Conservation (phyloP, 2,113 vertebrate species). For the Poeciliopsis prolifica region DNA sequence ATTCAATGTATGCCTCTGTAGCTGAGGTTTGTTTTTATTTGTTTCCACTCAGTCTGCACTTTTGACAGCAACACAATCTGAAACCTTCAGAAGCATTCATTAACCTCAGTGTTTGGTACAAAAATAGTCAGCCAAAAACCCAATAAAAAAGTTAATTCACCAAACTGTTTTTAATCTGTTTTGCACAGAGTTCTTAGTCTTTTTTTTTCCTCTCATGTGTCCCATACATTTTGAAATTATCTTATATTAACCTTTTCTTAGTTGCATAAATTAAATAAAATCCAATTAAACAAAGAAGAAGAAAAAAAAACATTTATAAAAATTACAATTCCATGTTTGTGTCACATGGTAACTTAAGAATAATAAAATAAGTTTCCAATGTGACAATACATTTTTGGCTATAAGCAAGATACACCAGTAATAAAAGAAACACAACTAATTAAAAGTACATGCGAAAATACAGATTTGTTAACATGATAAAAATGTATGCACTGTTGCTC, state of each 20-base stretch:
- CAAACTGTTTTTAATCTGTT: slow-evolving; percentile 14
- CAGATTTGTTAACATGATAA: neutral
- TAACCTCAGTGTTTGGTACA: slow-evolving; percentile 3
- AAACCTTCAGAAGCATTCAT: neutral
- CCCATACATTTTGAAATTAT: slow-evolving; percentile 1
- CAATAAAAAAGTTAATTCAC: slow-evolving; percentile 10
- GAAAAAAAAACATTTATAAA: neutral
- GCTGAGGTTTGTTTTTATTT: slow-evolving; percentile 10
- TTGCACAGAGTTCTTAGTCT: neutral
- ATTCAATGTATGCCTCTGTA: slow-evolving; percentile 7
- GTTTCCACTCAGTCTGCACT: neutral
- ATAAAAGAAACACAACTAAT: neutral
- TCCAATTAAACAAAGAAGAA: neutral
- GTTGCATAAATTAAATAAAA: neutral
- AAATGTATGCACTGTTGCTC: neutral
- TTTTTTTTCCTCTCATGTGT: neutral
- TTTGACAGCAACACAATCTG: slow-evolving; percentile 6
- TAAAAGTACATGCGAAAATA: neutral
- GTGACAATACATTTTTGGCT: neutral
- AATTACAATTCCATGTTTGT: neutral
- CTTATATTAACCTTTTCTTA: neutral
- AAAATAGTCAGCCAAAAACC: neutral
- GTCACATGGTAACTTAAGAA: neutral
- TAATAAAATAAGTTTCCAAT: neutral
- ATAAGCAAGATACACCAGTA: too few relatives aligned